phyloP scores from a whole-genome alignment of 2,888 invertebrate genomes.

The Oasisia sp. region DNA sequence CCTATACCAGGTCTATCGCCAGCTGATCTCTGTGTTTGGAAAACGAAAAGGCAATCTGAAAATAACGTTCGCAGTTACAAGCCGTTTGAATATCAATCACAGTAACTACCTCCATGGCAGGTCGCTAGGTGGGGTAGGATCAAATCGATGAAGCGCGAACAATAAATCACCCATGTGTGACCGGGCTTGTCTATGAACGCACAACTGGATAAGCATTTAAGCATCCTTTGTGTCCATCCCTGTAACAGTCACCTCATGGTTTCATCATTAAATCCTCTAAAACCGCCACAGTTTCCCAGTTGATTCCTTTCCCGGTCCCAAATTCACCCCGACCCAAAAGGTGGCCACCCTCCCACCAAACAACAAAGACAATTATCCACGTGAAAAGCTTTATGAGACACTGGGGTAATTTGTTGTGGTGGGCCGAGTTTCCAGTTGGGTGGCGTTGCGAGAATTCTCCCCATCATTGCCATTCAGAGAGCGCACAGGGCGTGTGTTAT shows the following conservation, averaged over 20 bases:
- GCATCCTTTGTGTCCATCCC: background rate
- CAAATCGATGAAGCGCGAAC: background rate
- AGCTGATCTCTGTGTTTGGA: background rate
- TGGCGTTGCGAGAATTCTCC: background rate
- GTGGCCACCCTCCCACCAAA: background rate
- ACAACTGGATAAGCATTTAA: background rate
- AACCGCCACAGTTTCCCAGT: background rate
- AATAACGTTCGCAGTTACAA: background rate
- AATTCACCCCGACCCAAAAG: background rate
- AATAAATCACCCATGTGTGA: background rate
- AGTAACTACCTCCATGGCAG: background rate
- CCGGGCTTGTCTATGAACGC: background rate
- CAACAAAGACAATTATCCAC: background rate
- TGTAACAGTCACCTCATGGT: background rate
- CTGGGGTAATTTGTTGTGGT: background rate
- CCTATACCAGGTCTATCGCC: background rate
- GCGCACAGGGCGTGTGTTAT: background rate
- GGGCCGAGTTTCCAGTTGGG: background rate
- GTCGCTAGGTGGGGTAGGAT: background rate
- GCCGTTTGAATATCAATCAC: background rate
- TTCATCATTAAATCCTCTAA: background rate
- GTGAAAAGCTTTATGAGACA: background rate
- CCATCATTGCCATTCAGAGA: background rate
- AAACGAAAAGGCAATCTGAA: conserved; percentile 17
- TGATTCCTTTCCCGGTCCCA: background rate